Evolutionary conservation across 2,888 invertebrate species (phyloP).

Genomic region (Noctua pronuba): DNA sequence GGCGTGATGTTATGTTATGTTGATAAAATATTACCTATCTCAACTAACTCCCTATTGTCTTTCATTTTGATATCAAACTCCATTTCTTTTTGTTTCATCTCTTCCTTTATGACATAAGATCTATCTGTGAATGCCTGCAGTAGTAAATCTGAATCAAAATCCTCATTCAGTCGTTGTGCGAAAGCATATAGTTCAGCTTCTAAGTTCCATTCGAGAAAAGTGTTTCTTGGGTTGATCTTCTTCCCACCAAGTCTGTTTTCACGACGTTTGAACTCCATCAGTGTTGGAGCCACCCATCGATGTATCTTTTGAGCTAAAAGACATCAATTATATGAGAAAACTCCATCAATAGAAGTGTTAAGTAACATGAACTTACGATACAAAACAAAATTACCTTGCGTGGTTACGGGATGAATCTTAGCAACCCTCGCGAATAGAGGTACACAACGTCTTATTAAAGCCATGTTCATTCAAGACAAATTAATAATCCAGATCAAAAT

Average conservation of each 20-base stretch:
- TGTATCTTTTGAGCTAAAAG: slow-evolving; percentile 83
- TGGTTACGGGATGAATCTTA: slow-evolving; percentile 72
- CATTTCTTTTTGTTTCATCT: slow-evolving; percentile 92
- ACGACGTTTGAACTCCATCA: slow-evolving; percentile 91
- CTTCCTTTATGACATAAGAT: slow-evolving; percentile 94
- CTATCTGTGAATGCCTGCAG: slow-evolving; percentile 94
- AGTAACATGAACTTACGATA: slow-evolving; percentile 8
- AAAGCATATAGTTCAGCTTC: slow-evolving; percentile 97
- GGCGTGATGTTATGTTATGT: no score
- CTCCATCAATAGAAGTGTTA: not conserved
- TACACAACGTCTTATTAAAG: slow-evolving; percentile 79
- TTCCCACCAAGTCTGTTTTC: slow-evolving; percentile 91
- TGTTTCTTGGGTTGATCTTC: slow-evolving; percentile 88
- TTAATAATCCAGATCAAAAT: slow-evolving; percentile 1
- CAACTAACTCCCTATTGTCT: slow-evolving; percentile 93
- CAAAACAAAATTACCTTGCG: slow-evolving; percentile 73
- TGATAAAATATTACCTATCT: slow-evolving; percentile 86
- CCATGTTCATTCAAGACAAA: slow-evolving; percentile 72
- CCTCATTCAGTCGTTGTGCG: slow-evolving; percentile 95
- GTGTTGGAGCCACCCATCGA: slow-evolving; percentile 93
- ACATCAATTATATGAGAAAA: slow-evolving; percentile 8
- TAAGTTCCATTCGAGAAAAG: slow-evolving; percentile 96
- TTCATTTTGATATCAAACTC: slow-evolving; percentile 92
- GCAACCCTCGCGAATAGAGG: slow-evolving; percentile 75
- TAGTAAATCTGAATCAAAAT: slow-evolving; percentile 93